phyloP scores from a whole-genome alignment of 2,797 vertebrate genomes.

The Molossus alvarezi region DNA sequence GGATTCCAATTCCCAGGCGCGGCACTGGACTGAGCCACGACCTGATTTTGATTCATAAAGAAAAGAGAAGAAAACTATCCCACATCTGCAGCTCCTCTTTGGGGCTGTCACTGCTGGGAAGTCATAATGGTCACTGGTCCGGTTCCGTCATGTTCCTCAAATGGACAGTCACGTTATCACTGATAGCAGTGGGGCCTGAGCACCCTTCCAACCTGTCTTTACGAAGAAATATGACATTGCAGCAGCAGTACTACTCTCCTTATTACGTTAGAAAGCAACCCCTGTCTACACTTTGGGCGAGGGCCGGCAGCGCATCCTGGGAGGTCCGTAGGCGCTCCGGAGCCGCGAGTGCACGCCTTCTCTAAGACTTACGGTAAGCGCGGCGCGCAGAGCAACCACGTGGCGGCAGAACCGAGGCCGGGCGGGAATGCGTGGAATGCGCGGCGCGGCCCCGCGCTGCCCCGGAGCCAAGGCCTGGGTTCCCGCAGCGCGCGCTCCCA shows the following conservation, averaged over 20 bases:
- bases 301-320: not conserved
- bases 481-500: conserved; percentile 79
- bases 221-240: not conserved
- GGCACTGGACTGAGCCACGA: too few relatives aligned
- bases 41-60: not conserved
- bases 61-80: not conserved
- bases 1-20: not conserved
- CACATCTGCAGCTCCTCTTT: not conserved
- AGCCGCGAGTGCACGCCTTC: conserved; percentile 42
- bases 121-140: not conserved
- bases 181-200: not conserved
- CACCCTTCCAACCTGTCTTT: not conserved
- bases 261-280: rapidly evolving
- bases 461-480: conserved; percentile 87
- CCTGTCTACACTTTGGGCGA: rapidly evolving
- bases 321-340: not conserved
- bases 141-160: not conserved
- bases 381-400: conserved; percentile 85
- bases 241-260: not conserved
- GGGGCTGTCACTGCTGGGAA: not conserved
- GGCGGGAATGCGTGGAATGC: conserved; percentile 95
- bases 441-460: conserved; percentile 90
- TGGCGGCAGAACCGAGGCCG: conserved; percentile 88
- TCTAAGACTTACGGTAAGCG: conserved; percentile 85
- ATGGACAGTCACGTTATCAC: not conserved